Conservation (phyloP, 1,140 invertebrate genomes). For the Penaeus indicus region DNA sequence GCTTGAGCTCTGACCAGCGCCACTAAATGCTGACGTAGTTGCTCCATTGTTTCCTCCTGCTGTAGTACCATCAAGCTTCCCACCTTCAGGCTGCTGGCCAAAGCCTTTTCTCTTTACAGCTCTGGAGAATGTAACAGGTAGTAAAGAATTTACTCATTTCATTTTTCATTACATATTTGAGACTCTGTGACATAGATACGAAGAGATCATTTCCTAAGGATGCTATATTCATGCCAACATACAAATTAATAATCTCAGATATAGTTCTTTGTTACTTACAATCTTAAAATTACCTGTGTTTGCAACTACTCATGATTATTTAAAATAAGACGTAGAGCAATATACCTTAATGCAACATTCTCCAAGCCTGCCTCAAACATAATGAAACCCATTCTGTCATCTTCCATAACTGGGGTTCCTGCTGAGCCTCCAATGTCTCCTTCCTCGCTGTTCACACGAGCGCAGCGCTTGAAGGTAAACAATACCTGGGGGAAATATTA, state of each 20-base stretch:
- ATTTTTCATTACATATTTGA: background rate
- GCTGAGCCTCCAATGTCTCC: constrained; percentile 26
- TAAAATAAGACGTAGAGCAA: too few relatives aligned
- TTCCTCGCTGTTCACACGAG: constrained; percentile 28
- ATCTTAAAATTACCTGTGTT: too few relatives aligned
- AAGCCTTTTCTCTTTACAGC: constrained; percentile 59
- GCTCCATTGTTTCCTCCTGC: constrained; percentile 16
- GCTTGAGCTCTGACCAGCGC: constrained; percentile 40
- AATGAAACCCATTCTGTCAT: constrained; percentile 90
- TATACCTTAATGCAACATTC: constrained; percentile 85
- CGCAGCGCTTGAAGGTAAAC: constrained; percentile 60
- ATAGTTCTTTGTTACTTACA: too few relatives aligned
- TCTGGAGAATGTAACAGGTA: constrained; percentile 21
- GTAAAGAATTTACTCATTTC: background rate
- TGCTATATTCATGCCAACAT: too few relatives aligned
- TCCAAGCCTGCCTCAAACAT: constrained; percentile 98
- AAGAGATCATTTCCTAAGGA: too few relatives aligned
- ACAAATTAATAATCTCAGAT: too few relatives aligned
- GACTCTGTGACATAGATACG: background rate
- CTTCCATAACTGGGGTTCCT: constrained; percentile 67
- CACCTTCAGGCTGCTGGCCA: constrained; percentile 53
- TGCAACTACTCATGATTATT: too few relatives aligned
- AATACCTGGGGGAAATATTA: constrained; percentile 49
- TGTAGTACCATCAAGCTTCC: constrained; percentile 22
- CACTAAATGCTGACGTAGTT: constrained; percentile 41